phyloP scores from a whole-genome alignment of 1,140 invertebrate species.

The Drosophila nigromelanica region DNA sequence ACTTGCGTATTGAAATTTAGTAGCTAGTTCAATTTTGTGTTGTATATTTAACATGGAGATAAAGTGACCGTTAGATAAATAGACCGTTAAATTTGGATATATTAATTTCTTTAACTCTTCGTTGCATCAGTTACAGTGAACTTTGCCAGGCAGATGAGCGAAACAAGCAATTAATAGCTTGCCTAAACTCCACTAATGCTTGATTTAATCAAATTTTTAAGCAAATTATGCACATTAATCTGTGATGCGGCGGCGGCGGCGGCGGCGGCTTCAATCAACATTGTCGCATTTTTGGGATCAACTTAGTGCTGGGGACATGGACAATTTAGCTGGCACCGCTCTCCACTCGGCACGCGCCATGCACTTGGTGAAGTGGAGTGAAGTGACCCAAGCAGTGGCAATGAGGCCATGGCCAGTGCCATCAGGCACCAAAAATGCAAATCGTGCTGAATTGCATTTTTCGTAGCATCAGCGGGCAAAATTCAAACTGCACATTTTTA shows the following conservation, averaged over 20 bases:
- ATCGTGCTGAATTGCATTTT: conserved; percentile 78
- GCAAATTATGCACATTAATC: not conserved
- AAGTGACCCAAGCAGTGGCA: conserved; percentile 27
- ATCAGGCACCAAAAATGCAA: conserved; percentile 54
- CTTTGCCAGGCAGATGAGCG: not conserved
- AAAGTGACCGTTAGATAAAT: too few relatives aligned
- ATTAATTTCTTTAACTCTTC: too few relatives aligned
- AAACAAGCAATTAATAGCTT: not conserved
- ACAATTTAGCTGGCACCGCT: conserved; percentile 17
- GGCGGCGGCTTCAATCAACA: conserved; percentile 9
- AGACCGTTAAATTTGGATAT: too few relatives aligned
- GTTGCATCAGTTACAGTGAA: not conserved
- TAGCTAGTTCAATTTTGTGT: too few relatives aligned
- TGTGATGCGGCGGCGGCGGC: too few relatives aligned
- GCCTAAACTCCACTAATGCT: not conserved
- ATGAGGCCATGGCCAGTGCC: not conserved
- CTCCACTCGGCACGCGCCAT: conserved; percentile 36
- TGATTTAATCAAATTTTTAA: not conserved
- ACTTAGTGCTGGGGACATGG: conserved; percentile 6
- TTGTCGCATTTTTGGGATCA: not conserved
- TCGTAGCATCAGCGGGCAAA: conserved; percentile 35
- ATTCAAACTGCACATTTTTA: conserved; percentile 51
- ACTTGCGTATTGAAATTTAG: too few relatives aligned
- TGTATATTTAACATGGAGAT: too few relatives aligned
- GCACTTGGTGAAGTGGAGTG: conserved; percentile 11